Evolutionary conservation across 2,113 vertebrate species (phyloP), one percentile per base, ranked within the genome.

Genomic region (Halcyon malimbica): DNA sequence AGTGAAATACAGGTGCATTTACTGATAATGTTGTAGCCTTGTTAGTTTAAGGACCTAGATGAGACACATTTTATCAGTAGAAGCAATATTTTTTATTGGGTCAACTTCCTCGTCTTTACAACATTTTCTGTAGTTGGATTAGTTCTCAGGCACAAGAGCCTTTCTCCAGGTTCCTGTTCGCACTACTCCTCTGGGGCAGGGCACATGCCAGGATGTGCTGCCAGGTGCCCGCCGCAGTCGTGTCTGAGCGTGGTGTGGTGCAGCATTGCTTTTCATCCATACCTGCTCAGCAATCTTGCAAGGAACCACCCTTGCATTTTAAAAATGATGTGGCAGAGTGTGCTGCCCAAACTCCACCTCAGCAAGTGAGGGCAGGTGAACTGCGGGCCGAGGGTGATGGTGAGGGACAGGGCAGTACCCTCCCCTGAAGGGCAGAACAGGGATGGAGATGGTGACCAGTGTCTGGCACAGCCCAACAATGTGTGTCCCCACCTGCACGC

Each of bases 371-470:
- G 28, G 24, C 21, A 46, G 42, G 46, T 1, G 6, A 63, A 51
- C 23, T 2, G 5, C 41, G 15, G 14, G 24, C 53, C 4, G 2
- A 6, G 23, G 25, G 16, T 2, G 6, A 8, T 1, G 2, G 35
- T 0, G 5, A 79, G 37, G 51, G 31, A 57, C 46, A 33, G 51
- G 65, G 29, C 37, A 79, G 26, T 29, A 63, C 31, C 17, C 14
- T 65, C 18, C 18, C 35, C 19, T 35, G 78, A 35, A 39, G 10
- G 17, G 21, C 35, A 42, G 67, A 71, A 29, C 37, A 21, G 26
- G 33, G 76, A 41, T 2, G 2, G n/a, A 9, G 46, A 10, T 18
- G 9, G 33, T 29, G 67, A 26, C 33, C 3, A 1, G 42, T 10
- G 15, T n/a, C 53, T 4, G 1, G 12, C 19, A 28, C 41, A 62